Conservation (phyloP, 2,888 invertebrate species). For the Eremobia ochroleuca region DNA sequence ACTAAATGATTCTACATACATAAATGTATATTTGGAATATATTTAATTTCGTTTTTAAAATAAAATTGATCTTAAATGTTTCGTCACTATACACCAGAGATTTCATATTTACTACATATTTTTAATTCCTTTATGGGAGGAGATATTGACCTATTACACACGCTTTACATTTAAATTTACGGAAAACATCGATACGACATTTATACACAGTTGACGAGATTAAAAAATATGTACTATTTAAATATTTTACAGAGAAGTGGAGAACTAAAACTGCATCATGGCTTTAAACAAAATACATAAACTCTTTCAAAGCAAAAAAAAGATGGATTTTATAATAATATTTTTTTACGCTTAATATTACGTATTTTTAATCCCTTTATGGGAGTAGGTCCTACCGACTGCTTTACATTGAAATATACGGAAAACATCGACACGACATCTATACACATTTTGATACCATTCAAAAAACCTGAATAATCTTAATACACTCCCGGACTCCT, state of each 20-base stretch:
- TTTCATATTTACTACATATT: not conserved
- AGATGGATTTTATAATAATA: not conserved
- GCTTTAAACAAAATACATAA: not conserved
- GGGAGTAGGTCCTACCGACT: not conserved
- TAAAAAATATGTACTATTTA: not conserved
- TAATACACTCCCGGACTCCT: not conserved
- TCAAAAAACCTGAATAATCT: not conserved
- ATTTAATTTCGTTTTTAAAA: not conserved
- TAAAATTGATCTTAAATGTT: slow-evolving; percentile 12
- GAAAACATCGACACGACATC: not conserved
- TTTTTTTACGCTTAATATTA: not conserved
- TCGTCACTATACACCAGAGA: not conserved
- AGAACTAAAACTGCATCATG: not conserved
- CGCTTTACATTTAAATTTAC: not conserved
- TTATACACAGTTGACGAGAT: not conserved
- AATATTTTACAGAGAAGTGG: not conserved
- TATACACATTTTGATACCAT: not conserved
- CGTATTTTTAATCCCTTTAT: not conserved
- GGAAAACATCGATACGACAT: not conserved
- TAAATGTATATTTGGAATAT: not conserved
- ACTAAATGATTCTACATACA: slow-evolving; percentile 15
- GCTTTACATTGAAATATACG: not conserved
- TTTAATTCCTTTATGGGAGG: not conserved
- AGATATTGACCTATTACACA: not conserved
- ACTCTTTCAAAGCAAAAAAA: not conserved